Conservation (phyloP, 1,140 invertebrate genomes). For the Drosophila pandora region DNA sequence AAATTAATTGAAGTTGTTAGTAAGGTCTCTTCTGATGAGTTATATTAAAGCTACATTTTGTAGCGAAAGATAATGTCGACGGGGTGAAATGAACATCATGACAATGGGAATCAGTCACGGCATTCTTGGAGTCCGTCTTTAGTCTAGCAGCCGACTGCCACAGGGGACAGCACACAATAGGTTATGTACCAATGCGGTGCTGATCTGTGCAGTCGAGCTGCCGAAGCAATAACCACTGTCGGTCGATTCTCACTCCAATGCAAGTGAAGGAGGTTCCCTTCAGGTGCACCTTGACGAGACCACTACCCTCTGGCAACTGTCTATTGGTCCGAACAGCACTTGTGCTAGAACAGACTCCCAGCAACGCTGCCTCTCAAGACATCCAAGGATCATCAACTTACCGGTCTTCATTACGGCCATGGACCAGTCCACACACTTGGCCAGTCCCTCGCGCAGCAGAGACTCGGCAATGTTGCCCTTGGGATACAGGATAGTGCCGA, state of each 20-base stretch:
- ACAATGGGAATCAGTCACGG: slow-evolving; percentile 30
- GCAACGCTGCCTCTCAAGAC: background rate
- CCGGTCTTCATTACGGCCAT: slow-evolving; percentile 93
- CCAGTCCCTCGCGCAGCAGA: slow-evolving; percentile 95
- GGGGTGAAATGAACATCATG: slow-evolving; percentile 82
- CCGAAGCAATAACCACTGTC: slow-evolving; percentile 4
- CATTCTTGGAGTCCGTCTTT: slow-evolving; percentile 83
- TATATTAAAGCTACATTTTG: no score
- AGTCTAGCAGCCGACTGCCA: slow-evolving; percentile 51
- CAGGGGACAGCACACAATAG: slow-evolving; percentile 43
- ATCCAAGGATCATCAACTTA: slow-evolving; percentile 49
- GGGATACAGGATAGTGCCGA: slow-evolving; percentile 97
- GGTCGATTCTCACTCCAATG: slow-evolving; percentile 4
- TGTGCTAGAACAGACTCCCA: background rate
- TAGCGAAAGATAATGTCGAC: slow-evolving; percentile 46
- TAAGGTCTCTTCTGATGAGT: no score
- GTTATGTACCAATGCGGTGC: slow-evolving; percentile 48
- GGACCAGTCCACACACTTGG: slow-evolving; percentile 98
- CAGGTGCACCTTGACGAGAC: slow-evolving; percentile 1
- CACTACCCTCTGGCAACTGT: background rate
- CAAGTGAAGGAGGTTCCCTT: background rate
- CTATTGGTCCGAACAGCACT: background rate
- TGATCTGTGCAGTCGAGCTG: slow-evolving; percentile 38
- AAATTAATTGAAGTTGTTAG: background rate
- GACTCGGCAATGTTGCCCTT: slow-evolving; percentile 97